Percentiles rank a stretch among this genome's conserved stretches.
Evolutionary conservation across 2,888 invertebrate genomes (phyloP).

Genomic region (Andrena minutula): DNA sequence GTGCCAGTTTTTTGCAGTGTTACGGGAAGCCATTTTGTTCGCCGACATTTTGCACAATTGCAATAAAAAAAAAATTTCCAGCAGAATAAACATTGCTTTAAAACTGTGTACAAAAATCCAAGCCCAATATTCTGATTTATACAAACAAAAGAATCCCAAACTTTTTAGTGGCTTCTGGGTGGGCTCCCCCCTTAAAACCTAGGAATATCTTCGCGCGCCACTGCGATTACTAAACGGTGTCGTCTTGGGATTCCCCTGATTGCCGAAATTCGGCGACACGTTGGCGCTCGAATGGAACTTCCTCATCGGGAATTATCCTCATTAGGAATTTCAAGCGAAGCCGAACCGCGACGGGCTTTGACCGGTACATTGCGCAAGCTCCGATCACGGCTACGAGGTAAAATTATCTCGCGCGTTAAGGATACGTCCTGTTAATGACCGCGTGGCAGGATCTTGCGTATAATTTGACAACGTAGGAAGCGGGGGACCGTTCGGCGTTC

Average conservation of each 20-base stretch:
- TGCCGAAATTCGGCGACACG: background rate
- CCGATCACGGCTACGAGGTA: background rate
- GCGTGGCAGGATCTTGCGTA: conserved; percentile 20
- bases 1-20: too few species aligned
- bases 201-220: conserved; percentile 7
- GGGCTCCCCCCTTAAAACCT: too few species aligned
- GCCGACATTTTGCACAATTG: too few species aligned
- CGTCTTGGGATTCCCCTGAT: background rate
- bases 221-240: background rate
- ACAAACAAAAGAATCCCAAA: too few species aligned
- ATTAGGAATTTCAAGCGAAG: background rate
- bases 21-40: too few species aligned
- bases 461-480: conserved; percentile 24
- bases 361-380: conserved; percentile 22
- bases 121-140: too few species aligned
- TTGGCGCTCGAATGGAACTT: background rate
- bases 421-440: conserved; percentile 20
- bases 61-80: too few species aligned
- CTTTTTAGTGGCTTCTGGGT: too few species aligned
- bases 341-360: background rate
- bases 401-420: conserved; percentile 23
- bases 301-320: background rate
- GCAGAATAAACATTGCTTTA: too few species aligned
- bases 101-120: too few species aligned
- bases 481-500: background rate